A percentile compares a stretch with the other conserved stretches of the same genome.
These are phyloP conservation scores for Carabus problematicus DNA, from an alignment of 2,888 invertebrate genomes.

Conservation along the genomic window DNA sequence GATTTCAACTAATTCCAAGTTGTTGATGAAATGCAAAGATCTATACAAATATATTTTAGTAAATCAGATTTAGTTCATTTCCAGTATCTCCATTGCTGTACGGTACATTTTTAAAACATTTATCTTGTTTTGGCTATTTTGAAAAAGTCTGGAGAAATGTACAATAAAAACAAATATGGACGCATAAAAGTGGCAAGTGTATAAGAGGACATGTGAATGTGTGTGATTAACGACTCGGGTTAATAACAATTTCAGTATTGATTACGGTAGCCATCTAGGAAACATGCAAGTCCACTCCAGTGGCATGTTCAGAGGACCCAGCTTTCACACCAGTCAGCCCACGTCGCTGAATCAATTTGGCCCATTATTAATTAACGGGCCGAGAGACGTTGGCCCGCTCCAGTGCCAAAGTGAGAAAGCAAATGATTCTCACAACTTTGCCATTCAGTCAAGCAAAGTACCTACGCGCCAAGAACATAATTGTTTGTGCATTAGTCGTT, in stretches of 20 bases:
- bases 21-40: too few relatives aligned
- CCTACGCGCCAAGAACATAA: too few relatives aligned
- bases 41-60: too few relatives aligned
- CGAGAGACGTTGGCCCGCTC: neutral
- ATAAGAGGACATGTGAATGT: constrained; percentile 45
- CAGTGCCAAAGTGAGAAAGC: neutral
- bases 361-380: constrained; percentile 9
- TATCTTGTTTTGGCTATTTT: too few relatives aligned
- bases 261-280: constrained; percentile 47
- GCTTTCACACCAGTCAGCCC: constrained; percentile 3
- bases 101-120: too few relatives aligned
- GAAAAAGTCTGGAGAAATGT: too few relatives aligned
- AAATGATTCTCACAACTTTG: too few relatives aligned
- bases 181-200: neutral
- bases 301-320: constrained; percentile 36
- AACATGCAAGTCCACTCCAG: constrained; percentile 52
- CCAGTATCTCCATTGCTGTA: too few relatives aligned
- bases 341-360: constrained; percentile 12
- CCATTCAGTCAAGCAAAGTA: too few relatives aligned
- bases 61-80: too few relatives aligned
- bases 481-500: too few relatives aligned
- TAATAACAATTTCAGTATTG: constrained; percentile 54
- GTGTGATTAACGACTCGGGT: constrained; percentile 55
- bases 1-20: too few relatives aligned
- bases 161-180: neutral